phyloP scores from a whole-genome alignment of 1,140 invertebrate species.

The Caenorhabditis remanei region DNA sequence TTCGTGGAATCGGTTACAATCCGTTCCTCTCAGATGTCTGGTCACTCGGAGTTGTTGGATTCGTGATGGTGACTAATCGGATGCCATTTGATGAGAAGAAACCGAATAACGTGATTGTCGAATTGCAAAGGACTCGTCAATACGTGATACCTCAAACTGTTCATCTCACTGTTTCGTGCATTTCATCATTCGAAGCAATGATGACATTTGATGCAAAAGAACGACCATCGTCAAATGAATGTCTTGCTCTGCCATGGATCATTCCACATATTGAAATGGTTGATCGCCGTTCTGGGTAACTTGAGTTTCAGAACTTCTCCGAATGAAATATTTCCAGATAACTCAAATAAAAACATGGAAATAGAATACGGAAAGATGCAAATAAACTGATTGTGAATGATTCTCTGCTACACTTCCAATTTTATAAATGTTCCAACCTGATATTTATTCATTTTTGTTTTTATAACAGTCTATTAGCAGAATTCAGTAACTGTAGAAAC shows the following conservation, averaged over 20 bases:
- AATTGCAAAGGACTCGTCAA: constrained; percentile 38
- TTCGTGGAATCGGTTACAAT: constrained; percentile 37
- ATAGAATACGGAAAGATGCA: not conserved
- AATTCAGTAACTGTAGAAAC: too few species aligned
- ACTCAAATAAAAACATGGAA: not conserved
- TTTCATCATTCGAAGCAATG: constrained; percentile 25
- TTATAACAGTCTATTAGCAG: not conserved
- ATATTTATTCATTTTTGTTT: not conserved
- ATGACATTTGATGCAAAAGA: constrained; percentile 17
- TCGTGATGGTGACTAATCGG: constrained; percentile 44
- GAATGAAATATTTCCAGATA: not conserved
- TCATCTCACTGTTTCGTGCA: constrained; percentile 1
- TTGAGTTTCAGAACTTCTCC: not conserved
- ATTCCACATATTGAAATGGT: constrained; percentile 16
- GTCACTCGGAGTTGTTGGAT: constrained; percentile 43
- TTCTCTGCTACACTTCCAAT: constrained; percentile 1
- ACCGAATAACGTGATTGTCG: constrained; percentile 35
- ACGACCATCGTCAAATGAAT: constrained; percentile 22
- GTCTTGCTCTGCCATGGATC: constrained; percentile 37
- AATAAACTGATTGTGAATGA: constrained; percentile 34
- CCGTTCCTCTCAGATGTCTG: constrained; percentile 43
- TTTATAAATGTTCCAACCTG: constrained; percentile 14
- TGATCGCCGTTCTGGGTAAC: constrained; percentile 20
- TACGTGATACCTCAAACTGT: constrained; percentile 5
- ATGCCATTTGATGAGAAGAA: constrained; percentile 55